These are phyloP conservation scores for Hoplostethus atlanticus DNA, from an alignment of 2,797 vertebrate species.

Conservation along the genomic window DNA sequence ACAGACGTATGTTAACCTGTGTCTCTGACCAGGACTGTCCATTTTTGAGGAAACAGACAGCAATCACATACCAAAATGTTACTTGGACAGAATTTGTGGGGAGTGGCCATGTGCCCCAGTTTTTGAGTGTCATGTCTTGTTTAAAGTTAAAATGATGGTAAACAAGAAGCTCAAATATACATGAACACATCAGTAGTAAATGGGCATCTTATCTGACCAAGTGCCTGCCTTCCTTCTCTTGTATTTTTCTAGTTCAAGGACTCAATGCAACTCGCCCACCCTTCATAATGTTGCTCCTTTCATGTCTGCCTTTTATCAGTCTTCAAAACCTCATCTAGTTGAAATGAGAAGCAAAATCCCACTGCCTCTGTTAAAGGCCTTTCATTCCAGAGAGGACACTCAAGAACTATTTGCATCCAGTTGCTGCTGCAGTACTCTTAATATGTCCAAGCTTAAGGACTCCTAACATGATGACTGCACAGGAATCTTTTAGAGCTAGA, in stretches of 20 bases:
- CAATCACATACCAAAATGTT: no score
- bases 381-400: neutral
- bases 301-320: neutral
- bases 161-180: neutral
- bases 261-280: neutral
- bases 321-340: neutral
- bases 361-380: neutral
- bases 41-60: no score
- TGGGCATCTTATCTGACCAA: neutral
- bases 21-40: no score
- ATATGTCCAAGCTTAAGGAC: no score
- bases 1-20: no score
- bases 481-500: no score
- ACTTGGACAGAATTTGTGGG: no score
- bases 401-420: no score
- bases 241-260: neutral
- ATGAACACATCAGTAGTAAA: neutral
- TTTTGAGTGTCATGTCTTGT: no score
- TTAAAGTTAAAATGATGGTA: neutral
- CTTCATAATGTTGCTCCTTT: neutral
- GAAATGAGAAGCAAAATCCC: neutral
- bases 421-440: no score
- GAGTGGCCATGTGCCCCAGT: no score
- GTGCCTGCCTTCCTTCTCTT: neutral
- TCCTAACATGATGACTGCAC: no score